Evolutionary conservation across 2,888 invertebrate species (phyloP).

Genomic region (Aphrophora alni): DNA sequence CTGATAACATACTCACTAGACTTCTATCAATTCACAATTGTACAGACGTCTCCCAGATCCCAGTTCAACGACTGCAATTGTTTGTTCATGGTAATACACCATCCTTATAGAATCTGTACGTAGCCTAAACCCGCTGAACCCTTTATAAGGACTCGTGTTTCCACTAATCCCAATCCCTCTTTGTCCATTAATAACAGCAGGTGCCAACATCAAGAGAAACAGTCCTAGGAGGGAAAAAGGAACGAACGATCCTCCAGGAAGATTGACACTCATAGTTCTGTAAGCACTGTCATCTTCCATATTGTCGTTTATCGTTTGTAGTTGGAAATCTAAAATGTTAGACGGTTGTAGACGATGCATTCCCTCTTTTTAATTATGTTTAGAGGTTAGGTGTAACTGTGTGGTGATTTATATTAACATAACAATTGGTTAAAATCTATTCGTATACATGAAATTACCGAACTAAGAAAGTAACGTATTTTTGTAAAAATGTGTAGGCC

Average conservation of each 20-base stretch:
- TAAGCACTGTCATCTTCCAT: neutral
- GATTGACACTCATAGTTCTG: neutral
- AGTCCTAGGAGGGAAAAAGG: neutral
- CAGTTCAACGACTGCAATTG: conserved; percentile 82
- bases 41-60: conserved; percentile 67
- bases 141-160: conserved; percentile 60
- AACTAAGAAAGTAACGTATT: too few relatives aligned
- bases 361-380: neutral
- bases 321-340: neutral
- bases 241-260: neutral
- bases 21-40: conserved; percentile 70
- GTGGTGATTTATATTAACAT: too few relatives aligned
- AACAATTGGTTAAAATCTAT: too few relatives aligned
- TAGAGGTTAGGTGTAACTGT: neutral
- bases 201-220: conserved; percentile 15
- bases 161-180: conserved; percentile 20
- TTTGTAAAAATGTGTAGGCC: too few relatives aligned
- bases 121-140: conserved; percentile 69
- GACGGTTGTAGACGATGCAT: neutral
- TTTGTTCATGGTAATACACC: conserved; percentile 74
- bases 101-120: conserved; percentile 71
- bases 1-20: conserved; percentile 71
- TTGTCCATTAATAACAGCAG: conserved; percentile 28
- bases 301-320: neutral
- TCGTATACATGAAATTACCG: too few relatives aligned